Conservation (phyloP, 1,140 invertebrate genomes). For the Lepidostoma basale region DNA sequence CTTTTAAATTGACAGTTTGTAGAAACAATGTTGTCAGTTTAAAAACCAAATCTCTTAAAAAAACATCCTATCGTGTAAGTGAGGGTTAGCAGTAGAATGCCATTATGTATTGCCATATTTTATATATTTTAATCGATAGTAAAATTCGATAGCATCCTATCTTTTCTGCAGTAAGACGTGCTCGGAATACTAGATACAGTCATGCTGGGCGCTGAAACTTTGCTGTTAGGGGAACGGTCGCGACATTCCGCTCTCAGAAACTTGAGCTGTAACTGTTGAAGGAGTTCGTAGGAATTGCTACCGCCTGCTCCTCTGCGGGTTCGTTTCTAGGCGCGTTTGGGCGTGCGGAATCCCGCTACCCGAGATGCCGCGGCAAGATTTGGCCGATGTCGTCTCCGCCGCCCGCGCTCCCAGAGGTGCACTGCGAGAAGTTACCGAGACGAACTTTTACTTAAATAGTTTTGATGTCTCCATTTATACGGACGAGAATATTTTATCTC, state of each 20-base stretch:
- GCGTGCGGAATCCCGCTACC: background rate
- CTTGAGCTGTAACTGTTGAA: slow-evolving; percentile 3
- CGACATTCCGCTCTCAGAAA: slow-evolving; percentile 9
- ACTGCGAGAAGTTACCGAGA: background rate
- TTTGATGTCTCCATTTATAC: background rate
- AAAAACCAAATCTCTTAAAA: no score
- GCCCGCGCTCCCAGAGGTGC: slow-evolving; percentile 2
- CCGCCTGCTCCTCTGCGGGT: background rate
- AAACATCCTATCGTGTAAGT: no score
- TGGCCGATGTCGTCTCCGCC: background rate
- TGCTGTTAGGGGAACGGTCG: background rate
- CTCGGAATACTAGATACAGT: background rate
- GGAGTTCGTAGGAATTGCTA: background rate
- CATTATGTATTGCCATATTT: no score
- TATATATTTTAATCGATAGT: no score
- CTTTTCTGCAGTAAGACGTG: no score
- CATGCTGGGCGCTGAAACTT: background rate
- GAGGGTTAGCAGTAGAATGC: no score
- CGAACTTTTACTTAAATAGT: slow-evolving; percentile 11
- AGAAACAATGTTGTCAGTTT: no score
- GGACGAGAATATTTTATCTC: background rate
- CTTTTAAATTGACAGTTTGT: no score
- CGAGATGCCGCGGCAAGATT: slow-evolving; percentile 4
- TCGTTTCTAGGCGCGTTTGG: background rate
- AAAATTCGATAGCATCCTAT: no score